Conservation (phyloP, 1,140 invertebrate species). For the Drosophila varians region DNA sequence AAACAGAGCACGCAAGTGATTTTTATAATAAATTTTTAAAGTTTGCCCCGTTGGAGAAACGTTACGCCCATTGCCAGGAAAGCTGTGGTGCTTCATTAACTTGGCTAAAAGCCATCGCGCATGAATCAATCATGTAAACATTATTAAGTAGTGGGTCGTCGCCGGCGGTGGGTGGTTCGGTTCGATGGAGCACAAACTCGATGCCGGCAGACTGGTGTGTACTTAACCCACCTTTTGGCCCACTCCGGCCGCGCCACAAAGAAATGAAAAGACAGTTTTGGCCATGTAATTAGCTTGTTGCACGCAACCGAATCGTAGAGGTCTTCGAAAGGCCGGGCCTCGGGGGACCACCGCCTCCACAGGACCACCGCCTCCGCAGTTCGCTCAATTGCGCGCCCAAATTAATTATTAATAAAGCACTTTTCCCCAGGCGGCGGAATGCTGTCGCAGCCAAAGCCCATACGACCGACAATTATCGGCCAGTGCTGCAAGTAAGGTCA, state of each 20-base stretch:
- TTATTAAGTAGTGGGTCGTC: slow-evolving; percentile 30
- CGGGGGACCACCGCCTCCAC: no score
- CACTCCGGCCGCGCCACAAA: slow-evolving; percentile 11
- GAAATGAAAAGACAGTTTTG: slow-evolving; percentile 73
- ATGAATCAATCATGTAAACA: slow-evolving; percentile 75
- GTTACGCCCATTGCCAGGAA: slow-evolving; percentile 1
- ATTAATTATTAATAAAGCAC: slow-evolving; percentile 72
- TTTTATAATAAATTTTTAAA: slow-evolving; percentile 60
- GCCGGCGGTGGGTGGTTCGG: slow-evolving; percentile 13
- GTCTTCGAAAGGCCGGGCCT: slow-evolving; percentile 13
- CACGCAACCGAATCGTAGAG: slow-evolving; percentile 34
- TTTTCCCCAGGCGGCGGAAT: slow-evolving; percentile 50
- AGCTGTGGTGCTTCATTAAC: slow-evolving; percentile 47
- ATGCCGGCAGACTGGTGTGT: slow-evolving; percentile 29
- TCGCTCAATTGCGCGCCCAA: slow-evolving; percentile 55
- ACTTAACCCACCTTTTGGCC: slow-evolving; percentile 29
- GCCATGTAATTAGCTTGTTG: slow-evolving; percentile 63
- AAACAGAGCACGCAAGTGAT: slow-evolving; percentile 34
- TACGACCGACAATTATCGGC: slow-evolving; percentile 52
- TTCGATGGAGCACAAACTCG: slow-evolving; percentile 47
- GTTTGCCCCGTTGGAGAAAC: slow-evolving; percentile 14
- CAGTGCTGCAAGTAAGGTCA: slow-evolving; percentile 43
- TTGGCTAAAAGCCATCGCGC: slow-evolving; percentile 48
- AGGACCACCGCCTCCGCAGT: slow-evolving; percentile 21
- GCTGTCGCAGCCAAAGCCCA: slow-evolving; percentile 23